Evolutionary conservation across 2,888 invertebrate species (phyloP).

Genomic region (Taphrorychus bicolor): DNA sequence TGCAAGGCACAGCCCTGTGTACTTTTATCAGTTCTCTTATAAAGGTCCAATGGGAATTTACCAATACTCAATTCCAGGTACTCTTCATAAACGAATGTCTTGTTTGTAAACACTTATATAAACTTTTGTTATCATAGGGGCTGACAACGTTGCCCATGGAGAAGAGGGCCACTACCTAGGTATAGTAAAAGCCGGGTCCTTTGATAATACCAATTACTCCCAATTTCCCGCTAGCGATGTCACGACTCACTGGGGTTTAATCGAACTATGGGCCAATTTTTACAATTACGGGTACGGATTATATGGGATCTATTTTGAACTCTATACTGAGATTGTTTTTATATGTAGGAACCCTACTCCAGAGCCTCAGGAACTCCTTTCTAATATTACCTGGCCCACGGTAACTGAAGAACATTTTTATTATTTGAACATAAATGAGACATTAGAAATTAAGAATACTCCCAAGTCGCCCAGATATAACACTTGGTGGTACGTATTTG

Average conservation of each 20-base stretch:
- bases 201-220: constrained; percentile 25
- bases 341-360: constrained; percentile 40
- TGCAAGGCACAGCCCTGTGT: constrained; percentile 28
- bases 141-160: constrained; percentile 36
- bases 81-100: too few species aligned
- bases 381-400: constrained; percentile 39
- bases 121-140: too few species aligned
- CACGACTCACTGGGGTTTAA: constrained; percentile 33
- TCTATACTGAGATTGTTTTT: constrained; percentile 5
- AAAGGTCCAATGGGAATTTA: constrained; percentile 35
- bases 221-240: constrained; percentile 35
- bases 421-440: constrained; percentile 37
- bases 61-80: constrained; percentile 24
- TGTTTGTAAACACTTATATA: too few species aligned
- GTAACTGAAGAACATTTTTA: constrained; percentile 27
- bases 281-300: constrained; percentile 35
- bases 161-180: constrained; percentile 31
- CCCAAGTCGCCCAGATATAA: constrained; percentile 32
- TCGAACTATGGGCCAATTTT: constrained; percentile 39
- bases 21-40: too few species aligned
- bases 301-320: too few species aligned
- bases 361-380: constrained; percentile 24
- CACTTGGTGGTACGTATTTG: constrained; percentile 26
- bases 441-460: constrained; percentile 29
- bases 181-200: constrained; percentile 17